Evolutionary conservation across 2,888 invertebrate species (phyloP).

Genomic region (Leptinotarsa peninsularis): DNA sequence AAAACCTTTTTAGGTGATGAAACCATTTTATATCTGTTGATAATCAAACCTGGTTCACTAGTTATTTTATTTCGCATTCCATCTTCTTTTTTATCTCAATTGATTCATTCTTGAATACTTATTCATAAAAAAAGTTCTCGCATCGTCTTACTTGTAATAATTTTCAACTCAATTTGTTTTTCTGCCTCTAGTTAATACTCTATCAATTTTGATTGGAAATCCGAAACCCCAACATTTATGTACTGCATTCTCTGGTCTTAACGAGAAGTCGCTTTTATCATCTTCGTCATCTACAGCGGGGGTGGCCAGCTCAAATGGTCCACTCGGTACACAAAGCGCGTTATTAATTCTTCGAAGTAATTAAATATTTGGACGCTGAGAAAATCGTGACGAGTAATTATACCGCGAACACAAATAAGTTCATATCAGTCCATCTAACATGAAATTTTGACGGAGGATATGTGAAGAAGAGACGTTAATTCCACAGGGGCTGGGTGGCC

Average conservation of each 20-base stretch:
- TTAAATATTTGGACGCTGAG: slow-evolving; percentile 38
- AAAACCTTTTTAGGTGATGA: no score
- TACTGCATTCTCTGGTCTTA: background rate
- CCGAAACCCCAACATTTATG: no score
- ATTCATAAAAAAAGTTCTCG: no score
- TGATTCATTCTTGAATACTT: no score
- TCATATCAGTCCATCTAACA: slow-evolving; percentile 44
- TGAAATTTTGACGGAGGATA: slow-evolving; percentile 42
- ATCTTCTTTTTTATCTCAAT: no score
- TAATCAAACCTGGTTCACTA: no score
- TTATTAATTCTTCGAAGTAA: slow-evolving; percentile 24
- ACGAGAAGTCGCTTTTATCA: background rate
- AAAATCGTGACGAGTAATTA: slow-evolving; percentile 41
- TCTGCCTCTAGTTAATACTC: no score
- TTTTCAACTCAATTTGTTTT: no score
- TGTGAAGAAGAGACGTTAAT: slow-evolving; percentile 44
- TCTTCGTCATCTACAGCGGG: background rate
- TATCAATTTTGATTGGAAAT: no score
- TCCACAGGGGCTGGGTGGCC: slow-evolving; percentile 39
- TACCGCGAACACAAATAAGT: slow-evolving; percentile 38
- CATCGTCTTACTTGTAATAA: no score
- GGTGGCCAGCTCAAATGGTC: background rate
- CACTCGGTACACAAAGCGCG: background rate
- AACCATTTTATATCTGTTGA: no score
- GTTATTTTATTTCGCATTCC: no score